Base-by-base conservation (phyloP, 2,113 vertebrate genomes). In the Cervus canadensis region DNA sequence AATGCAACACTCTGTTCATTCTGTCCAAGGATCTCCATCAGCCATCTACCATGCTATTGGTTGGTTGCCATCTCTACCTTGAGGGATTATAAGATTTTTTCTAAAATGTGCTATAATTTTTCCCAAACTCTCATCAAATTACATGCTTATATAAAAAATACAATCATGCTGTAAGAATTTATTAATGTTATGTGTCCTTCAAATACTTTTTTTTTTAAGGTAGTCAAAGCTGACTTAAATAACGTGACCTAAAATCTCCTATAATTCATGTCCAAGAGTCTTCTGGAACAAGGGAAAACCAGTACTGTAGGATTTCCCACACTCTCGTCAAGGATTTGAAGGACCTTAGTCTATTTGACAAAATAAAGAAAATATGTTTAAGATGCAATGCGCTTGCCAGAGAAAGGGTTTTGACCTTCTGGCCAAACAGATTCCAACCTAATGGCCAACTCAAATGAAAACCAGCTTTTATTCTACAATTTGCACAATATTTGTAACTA, bases 401-500 rank as follows among this genome's bases (percentile, higher is more conserved):
- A 94, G 92, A 85, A 93, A 90, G n/a, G 23, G 50, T 19, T 94
- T 81, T 60, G 54, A 87, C 88, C 57, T 78, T 94, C 57, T 81
- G 40, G 85, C 48, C 82, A 84, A 93, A 71, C 3, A 76, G 40
- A 74, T 91, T 92, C 48, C 88, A 96, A 94, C n/a, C 54, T 52
- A 91, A 82, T 59, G 82, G 81, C 91, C 85, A 96, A 95, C 48
- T 64, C 43, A 86, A 83, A 79, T 84, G 79, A 88, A 89, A 94
- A 89, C 43, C 83, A 79, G 87, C 7, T 94, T 88, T 94, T 60
- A 79, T 81, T 88, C 95, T 87, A 71, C 67, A 93, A 92, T 82
- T 59, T 92, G 52, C 50, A 96, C 50, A 83, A 50, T 87, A 84
- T 83, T 89, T 97, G 62, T 90, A 95, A 94, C 81, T 74, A 96